Evolutionary conservation across 2,888 invertebrate species (phyloP), one percentile per base, ranked within the genome.

Genomic region (Scelioninae gen. 1): DNA sequence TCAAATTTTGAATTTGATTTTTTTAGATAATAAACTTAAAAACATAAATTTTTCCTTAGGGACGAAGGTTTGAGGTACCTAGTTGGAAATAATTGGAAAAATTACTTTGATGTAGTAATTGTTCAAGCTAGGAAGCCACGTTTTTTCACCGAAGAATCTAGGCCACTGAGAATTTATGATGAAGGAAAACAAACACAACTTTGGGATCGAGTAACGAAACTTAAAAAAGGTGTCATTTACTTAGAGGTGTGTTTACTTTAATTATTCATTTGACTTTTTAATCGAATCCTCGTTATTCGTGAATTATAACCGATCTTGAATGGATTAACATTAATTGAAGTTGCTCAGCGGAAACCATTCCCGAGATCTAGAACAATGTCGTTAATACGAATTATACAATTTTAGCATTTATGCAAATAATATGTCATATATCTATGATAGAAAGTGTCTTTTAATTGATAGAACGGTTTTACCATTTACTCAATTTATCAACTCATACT

Each of bases 51-150:
- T 55, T 80, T 80, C 92, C 93, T 10, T 92, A 98, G 98, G 40
- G 96, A 98, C 92, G 95, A 95, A 80, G 99, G 99, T 0, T 98
- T 99, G 98, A 95, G 95, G 79, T 96, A 96, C 92, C 93, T 99
- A 86, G 95, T 97, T 0, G 99, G 99, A 0, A 90, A 94, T 5
- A 95, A 97, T 85, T 99, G 99, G 99, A 94, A 95, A 72, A 95
- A 97, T 0, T 96, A 95, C 89, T 99, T 99, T 93, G 98, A 99
- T 92, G 96, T 99, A 16, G 95, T 99, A 47, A 97, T 99, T 77
- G 98, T 98, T 0, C 97, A 97, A 90, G 99, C 99, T 0, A 95
- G 98, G 88, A 99, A 99, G 91, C 99, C 99, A 0, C 95, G 96
- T 89, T 99, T 99, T 93, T 99, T 99, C 93, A 97, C 97, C 0